Conservation (phyloP, 1,140 invertebrate species). For the Ceratina australensis region DNA sequence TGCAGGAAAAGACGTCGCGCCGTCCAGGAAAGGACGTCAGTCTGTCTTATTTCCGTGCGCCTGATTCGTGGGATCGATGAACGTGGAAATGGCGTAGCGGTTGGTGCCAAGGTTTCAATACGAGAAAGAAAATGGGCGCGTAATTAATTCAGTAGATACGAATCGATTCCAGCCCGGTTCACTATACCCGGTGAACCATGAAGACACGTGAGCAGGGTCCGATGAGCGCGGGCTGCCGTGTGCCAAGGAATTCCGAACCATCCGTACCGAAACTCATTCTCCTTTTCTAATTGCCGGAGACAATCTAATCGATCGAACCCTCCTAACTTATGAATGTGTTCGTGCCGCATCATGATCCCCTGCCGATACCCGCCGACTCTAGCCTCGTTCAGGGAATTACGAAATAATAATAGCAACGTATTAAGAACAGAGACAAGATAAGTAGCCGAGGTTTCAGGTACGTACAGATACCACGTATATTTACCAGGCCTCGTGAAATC, state of each 20-base stretch:
- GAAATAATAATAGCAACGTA: too few species aligned
- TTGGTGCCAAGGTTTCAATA: conserved; percentile 49
- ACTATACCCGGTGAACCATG: conserved; percentile 45
- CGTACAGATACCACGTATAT: too few species aligned
- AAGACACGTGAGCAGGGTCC: conserved; percentile 41
- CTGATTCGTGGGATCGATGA: conserved; percentile 61
- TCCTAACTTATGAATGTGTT: conserved; percentile 58
- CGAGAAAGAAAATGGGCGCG: conserved; percentile 62
- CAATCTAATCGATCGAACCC: conserved; percentile 53
- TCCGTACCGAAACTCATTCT: conserved; percentile 3
- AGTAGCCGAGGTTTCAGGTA: too few species aligned
- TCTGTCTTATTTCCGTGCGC: conserved; percentile 56
- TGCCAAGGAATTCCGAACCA: conserved; percentile 41
- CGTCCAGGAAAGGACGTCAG: conserved; percentile 46
- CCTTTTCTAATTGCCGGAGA: conserved; percentile 57
- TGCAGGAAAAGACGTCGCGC: conserved; percentile 25
- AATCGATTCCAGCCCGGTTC: conserved; percentile 56
- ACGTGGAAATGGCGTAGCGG: conserved; percentile 53
- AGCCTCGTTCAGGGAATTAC: conserved; percentile 1
- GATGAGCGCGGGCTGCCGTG: not conserved
- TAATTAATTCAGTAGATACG: conserved; percentile 67
- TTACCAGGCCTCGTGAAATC: too few species aligned
- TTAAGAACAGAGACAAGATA: not conserved
- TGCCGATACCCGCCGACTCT: not conserved
- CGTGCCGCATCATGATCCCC: conserved; percentile 30